Percentiles rank a stretch among this genome's conserved stretches.
Conservation (phyloP, 2,113 vertebrate species). For the Meriones unguiculatus region DNA sequence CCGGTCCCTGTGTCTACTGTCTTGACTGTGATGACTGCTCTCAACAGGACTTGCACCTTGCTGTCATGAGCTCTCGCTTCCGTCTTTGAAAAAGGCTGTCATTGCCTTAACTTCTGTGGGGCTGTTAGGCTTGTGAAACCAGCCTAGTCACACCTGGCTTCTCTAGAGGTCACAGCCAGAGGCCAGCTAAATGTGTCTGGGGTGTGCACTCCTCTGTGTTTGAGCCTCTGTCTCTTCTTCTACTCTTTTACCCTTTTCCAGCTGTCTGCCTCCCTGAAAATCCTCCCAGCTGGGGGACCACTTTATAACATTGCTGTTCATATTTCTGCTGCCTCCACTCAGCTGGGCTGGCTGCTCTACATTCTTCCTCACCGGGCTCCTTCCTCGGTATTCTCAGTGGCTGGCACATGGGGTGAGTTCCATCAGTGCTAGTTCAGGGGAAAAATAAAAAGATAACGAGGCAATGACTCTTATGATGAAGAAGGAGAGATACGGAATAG, state of each 20-base stretch:
- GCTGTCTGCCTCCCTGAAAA: background rate
- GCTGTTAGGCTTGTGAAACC: background rate
- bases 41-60: background rate
- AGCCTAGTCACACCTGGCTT: background rate
- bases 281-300: background rate
- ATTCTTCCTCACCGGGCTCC: background rate
- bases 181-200: accelerated
- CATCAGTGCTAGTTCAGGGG: background rate
- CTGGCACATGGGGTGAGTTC: background rate
- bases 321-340: background rate
- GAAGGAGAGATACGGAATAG: background rate
- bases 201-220: accelerated
- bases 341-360: background rate
- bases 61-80: background rate
- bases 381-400: background rate
- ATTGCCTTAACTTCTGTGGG: background rate
- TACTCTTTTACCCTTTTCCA: background rate
- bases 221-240: background rate
- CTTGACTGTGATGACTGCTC: background rate
- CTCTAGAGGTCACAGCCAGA: background rate
- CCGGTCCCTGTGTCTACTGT: background rate
- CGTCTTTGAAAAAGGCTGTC: background rate
- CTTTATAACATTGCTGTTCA: background rate
- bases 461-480: background rate
- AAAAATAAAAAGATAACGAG: background rate